These are phyloP conservation scores for Rhynchomys soricoides DNA, from an alignment of 2,113 vertebrate genomes.

Conservation along the genomic window DNA sequence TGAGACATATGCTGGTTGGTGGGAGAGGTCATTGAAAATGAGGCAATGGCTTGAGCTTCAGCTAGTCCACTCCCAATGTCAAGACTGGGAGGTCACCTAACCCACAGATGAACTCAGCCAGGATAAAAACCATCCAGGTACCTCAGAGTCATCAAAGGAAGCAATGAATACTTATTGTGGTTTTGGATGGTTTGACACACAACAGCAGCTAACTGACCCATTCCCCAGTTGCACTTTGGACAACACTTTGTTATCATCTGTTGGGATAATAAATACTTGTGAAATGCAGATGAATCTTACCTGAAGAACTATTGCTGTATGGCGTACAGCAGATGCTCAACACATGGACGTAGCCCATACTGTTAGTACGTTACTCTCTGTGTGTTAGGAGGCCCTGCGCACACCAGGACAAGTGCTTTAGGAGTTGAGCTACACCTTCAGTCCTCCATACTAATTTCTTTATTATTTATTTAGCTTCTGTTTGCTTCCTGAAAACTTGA, in stretches of 20 bases:
- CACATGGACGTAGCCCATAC: not conserved
- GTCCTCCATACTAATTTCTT: not conserved
- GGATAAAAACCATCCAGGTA: not conserved
- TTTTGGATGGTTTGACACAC: conserved; percentile 14
- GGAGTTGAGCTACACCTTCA: not conserved
- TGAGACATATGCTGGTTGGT: not conserved
- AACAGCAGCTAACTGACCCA: not conserved
- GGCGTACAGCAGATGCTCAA: not conserved
- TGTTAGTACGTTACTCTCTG: not conserved
- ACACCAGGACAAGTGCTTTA: not conserved
- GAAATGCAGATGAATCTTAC: not conserved
- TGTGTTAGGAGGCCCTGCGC: not conserved
- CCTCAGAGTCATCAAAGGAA: conserved; percentile 35
- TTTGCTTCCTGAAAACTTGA: not conserved
- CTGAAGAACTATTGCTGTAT: not conserved
- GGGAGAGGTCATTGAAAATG: not conserved
- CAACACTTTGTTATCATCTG: conserved; percentile 30
- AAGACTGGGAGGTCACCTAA: not conserved
- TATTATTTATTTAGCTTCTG: not conserved
- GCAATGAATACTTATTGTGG: conserved; percentile 37
- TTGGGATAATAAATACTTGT: not conserved
- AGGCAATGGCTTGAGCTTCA: not conserved
- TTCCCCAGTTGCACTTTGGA: not conserved
- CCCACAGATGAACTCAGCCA: not conserved
- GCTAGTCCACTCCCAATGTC: not conserved